Evolutionary conservation across 2,797 vertebrate genomes (phyloP), one percentile per base, ranked within the genome.

Genomic region (Typhlichthys eigenmanni): DNA sequence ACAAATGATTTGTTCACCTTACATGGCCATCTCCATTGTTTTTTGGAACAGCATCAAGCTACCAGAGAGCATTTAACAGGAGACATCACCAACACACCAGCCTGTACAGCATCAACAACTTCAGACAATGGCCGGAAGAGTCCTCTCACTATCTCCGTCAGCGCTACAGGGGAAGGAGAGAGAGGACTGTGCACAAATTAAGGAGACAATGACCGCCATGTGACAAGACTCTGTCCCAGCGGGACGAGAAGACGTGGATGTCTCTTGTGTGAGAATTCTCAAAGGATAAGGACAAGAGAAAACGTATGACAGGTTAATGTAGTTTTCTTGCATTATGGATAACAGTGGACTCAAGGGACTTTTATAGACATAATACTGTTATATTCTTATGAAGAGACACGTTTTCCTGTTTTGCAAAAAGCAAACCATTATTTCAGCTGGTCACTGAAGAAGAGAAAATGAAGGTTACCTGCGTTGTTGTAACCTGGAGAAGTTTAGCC

Each of bases 1-100:
- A 7, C 38, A 8, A 47, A 17, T 4, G 34, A 14, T 32, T 7
- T 47, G 24, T 19, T 29, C 51, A 0, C 16, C 54, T 65, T 76
- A 66, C 13, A 8, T 62, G 11, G 16, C 13, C 8, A 16, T 50
- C n/a, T 6, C 47, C 4, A 55, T 11, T 70, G 12, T 69, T 13
- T 68, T 86, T 11, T 73, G 69, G 89, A 81, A 75, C 88, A 99
- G 98, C 98, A 13, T 98, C 98, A 52, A 90, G 78, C 76, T 98
- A 95, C 88, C 97, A 98, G 91, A 95, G 92, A 93, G 91, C 87
- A 81, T 96, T 93, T 69, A 87, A 92, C 75, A 93, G 93, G 90
- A 94, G 92, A 87, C 94, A 95, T 84, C 94, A 95, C 84, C 94
- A 95, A 84, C 94, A 86, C 92, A 94, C 87, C 80, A 93, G 86